These are phyloP conservation scores for Onthophagus sagittarius DNA, from an alignment of 2,888 invertebrate species.

Conservation along the genomic window DNA sequence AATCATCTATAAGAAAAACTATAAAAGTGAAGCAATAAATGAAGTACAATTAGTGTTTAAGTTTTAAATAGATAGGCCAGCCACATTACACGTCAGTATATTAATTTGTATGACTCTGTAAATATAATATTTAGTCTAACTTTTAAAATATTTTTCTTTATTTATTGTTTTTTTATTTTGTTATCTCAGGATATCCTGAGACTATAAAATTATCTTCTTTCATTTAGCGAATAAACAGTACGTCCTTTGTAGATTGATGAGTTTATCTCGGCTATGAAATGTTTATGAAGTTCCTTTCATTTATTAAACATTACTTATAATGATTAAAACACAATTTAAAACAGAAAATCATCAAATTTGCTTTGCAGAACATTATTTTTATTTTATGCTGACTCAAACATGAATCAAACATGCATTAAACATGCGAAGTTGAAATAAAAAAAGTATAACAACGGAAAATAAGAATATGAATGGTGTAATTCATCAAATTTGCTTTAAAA, in stretches of 20 bases:
- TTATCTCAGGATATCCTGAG: background rate
- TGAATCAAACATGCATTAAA: no score
- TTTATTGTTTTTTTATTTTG: background rate
- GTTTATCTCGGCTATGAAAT: background rate
- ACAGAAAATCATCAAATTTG: no score
- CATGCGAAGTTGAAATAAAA: no score
- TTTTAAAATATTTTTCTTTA: background rate
- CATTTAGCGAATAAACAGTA: background rate
- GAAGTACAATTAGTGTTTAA: background rate
- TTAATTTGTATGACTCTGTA: background rate
- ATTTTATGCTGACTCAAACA: no score
- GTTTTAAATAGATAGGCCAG: background rate
- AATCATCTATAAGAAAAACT: background rate
- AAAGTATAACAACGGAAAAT: no score
- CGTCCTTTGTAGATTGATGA: background rate
- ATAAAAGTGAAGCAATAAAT: background rate
- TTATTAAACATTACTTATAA: no score
- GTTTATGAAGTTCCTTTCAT: background rate
- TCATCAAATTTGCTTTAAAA: no score
- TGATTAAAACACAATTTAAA: no score
- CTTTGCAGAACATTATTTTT: no score
- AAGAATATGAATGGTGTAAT: no score
- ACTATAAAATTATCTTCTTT: background rate
- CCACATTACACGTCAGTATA: background rate
- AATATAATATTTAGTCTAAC: background rate